phyloP scores from a whole-genome alignment of 92 coral and sea anemone species.

The Siderastrea radians region DNA sequence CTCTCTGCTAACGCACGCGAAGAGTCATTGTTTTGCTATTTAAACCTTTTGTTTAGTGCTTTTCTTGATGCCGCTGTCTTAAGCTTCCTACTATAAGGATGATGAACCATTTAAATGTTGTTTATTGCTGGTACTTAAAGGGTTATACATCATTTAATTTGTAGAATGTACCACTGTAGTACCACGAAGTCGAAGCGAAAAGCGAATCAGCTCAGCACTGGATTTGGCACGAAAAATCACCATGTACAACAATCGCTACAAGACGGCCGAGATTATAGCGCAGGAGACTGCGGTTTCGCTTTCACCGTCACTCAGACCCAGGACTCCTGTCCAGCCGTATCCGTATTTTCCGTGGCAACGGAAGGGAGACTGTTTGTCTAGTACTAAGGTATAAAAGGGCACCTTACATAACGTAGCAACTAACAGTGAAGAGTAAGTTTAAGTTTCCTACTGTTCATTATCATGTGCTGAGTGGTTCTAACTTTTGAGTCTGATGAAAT shows the following conservation, averaged over 20 bases:
- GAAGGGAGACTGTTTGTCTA: slow-evolving; percentile 76
- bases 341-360: slow-evolving; percentile 77
- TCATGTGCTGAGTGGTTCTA: too few species aligned
- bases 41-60: neutral
- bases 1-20: too few species aligned
- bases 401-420: neutral
- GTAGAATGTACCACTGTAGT: slow-evolving; percentile 49
- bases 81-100: neutral
- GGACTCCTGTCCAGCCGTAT: slow-evolving; percentile 76
- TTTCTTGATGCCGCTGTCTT: neutral
- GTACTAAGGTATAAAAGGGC: slow-evolving; percentile 75
- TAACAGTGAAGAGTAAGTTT: neutral
- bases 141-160: neutral
- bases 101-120: too few species aligned
- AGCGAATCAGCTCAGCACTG: slow-evolving; percentile 74
- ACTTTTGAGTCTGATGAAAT: too few species aligned
- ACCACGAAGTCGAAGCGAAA: slow-evolving; percentile 60
- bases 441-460: neutral
- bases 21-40: too few species aligned
- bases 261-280: slow-evolving; percentile 51
- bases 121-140: neutral
- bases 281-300: slow-evolving; percentile 58
- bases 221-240: slow-evolving; percentile 87
- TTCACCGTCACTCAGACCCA: slow-evolving; percentile 75
- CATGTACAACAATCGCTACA: slow-evolving; percentile 86